Conservation (phyloP, 2,113 vertebrate species). For the Atlantisia rogersi region DNA sequence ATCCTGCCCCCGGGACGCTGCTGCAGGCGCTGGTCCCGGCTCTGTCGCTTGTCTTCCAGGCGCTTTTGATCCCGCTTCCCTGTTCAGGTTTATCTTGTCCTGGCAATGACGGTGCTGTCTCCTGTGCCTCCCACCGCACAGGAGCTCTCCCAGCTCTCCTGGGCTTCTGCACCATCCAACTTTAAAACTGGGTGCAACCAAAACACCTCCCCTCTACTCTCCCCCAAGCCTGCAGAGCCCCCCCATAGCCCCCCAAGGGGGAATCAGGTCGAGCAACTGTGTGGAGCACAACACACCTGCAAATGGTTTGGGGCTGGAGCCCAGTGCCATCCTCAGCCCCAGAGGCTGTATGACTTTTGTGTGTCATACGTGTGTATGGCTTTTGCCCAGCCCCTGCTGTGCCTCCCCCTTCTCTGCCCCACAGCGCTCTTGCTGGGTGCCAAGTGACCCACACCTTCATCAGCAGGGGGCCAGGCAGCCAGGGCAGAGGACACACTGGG, state of each 20-base stretch:
- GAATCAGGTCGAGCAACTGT: not conserved
- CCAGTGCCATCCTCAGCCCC: not conserved
- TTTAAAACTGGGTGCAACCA: not conserved
- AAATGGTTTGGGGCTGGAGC: accelerated
- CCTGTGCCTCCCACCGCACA: not conserved
- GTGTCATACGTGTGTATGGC: too few relatives aligned
- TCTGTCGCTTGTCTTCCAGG: accelerated
- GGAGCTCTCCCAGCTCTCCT: not conserved
- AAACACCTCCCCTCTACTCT: not conserved
- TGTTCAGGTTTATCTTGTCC: not conserved
- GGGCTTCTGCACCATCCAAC: not conserved
- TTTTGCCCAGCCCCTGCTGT: not conserved
- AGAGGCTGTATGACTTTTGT: not conserved
- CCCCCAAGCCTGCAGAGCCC: too few relatives aligned
- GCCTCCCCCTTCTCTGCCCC: too few relatives aligned
- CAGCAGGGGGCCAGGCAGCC: not conserved
- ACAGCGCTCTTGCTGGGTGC: not conserved
- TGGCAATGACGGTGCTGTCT: not conserved
- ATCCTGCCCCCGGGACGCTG: not conserved
- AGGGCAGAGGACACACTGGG: accelerated
- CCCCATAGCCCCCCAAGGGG: not conserved
- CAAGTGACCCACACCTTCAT: accelerated
- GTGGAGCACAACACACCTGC: not conserved
- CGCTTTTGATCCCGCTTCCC: not conserved
- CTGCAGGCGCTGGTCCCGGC: not conserved